A percentile compares a stretch with the other conserved stretches of the same genome.
These are phyloP conservation scores for Anoplopoma fimbria DNA, from an alignment of 2,113 vertebrate genomes.

Conservation along the genomic window DNA sequence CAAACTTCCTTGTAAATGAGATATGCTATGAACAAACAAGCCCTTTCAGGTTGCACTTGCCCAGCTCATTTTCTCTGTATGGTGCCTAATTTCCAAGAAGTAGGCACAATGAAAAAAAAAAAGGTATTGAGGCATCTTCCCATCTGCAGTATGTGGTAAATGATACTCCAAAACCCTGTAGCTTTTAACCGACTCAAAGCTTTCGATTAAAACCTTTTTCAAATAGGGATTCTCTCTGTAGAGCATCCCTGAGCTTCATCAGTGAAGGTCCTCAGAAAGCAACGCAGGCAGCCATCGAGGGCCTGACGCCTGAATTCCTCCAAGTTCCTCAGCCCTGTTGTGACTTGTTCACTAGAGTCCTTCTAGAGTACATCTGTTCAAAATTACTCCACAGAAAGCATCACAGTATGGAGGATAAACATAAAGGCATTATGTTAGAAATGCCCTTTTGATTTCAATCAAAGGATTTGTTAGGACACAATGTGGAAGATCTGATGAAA, in stretches of 20 bases:
- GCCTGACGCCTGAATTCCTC: conserved; percentile 43
- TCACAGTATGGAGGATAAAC: neutral
- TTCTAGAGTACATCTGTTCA: neutral
- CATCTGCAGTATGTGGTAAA: neutral
- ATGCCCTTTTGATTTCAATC: neutral
- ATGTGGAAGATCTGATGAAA: neutral
- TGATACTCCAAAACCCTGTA: neutral
- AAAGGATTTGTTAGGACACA: neutral
- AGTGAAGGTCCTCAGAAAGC: neutral
- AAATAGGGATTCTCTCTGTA: neutral
- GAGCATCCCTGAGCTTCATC: neutral
- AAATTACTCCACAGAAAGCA: neutral
- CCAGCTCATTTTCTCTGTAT: neutral
- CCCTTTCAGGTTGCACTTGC: neutral
- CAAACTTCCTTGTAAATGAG: neutral
- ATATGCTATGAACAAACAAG: neutral
- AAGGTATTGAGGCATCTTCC: neutral
- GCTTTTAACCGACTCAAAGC: neutral
- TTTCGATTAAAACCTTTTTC: neutral
- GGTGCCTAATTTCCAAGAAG: neutral
- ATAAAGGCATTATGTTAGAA: neutral
- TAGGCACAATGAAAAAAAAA: neutral
- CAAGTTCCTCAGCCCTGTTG: conserved; percentile 45
- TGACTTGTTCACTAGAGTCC: conserved; percentile 52
- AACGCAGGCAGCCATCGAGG: neutral